Conservation (phyloP, 2,797 vertebrate species). For the Halcyon badia region DNA sequence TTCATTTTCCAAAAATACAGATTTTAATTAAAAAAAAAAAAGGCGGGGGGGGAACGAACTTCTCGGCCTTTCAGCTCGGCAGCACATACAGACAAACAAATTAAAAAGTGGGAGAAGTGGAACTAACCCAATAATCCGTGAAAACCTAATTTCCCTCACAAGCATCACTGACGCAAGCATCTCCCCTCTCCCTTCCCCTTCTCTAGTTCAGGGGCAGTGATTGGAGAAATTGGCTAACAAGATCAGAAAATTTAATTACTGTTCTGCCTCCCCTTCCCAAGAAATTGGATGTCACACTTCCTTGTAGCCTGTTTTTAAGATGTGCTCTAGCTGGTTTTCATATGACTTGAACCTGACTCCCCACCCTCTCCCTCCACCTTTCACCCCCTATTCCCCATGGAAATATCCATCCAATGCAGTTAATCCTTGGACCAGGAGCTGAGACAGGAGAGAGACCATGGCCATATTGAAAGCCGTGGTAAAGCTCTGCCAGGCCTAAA, state of each 20-base stretch:
- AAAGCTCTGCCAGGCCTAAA: neutral
- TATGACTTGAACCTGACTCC: slow-evolving; percentile 21
- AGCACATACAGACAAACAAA: slow-evolving; percentile 88
- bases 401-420: neutral
- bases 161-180: slow-evolving; percentile 74
- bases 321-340: slow-evolving; percentile 56
- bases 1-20: slow-evolving; percentile 78
- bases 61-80: slow-evolving; percentile 81
- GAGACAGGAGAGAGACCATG: neutral
- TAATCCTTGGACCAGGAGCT: neutral
- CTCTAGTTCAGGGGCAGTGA: slow-evolving; percentile 84
- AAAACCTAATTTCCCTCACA: slow-evolving; percentile 87
- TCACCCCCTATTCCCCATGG: neutral
- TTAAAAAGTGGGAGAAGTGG: slow-evolving; percentile 87
- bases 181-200: slow-evolving; percentile 77
- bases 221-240: slow-evolving; percentile 89
- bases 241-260: slow-evolving; percentile 90
- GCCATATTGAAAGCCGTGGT: fast-evolving
- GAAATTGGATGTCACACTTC: slow-evolving; percentile 86
- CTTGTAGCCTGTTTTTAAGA: slow-evolving; percentile 68
- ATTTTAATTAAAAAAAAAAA: slow-evolving; percentile 82
- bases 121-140: slow-evolving; percentile 89
- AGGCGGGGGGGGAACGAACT: neutral
- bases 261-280: slow-evolving; percentile 81
- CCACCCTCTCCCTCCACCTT: neutral